Percentiles rank a stretch among this genome's conserved stretches.
These are phyloP conservation scores for Condylura cristata DNA, from an alignment of 2,113 vertebrate genomes.

Conservation along the genomic window DNA sequence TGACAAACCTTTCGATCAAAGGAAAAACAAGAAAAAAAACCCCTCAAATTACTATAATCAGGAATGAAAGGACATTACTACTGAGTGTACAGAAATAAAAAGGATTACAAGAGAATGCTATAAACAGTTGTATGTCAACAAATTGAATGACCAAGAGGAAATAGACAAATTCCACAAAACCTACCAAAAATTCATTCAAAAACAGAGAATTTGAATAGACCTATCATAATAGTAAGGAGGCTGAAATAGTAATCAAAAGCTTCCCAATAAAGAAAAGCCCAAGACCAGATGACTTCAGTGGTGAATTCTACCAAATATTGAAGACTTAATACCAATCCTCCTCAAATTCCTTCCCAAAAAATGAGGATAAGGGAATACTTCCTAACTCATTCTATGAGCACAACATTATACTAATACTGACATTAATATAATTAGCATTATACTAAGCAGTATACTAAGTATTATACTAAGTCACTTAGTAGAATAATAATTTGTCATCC, in stretches of 20 bases:
- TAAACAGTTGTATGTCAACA: background rate
- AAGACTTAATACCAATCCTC: background rate
- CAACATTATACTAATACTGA: background rate
- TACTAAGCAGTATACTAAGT: no score
- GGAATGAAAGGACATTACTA: background rate
- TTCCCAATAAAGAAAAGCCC: background rate
- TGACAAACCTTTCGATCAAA: background rate
- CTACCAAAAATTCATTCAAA: background rate
- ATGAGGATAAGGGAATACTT: background rate
- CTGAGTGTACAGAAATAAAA: background rate
- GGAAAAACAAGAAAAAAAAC: background rate
- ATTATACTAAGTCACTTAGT: no score
- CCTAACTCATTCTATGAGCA: background rate
- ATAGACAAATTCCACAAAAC: background rate
- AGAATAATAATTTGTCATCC: no score
- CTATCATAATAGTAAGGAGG: background rate
- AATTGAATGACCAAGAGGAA: background rate
- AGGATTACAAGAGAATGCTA: background rate
- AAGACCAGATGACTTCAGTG: background rate
- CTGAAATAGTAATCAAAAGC: background rate
- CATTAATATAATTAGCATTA: no score
- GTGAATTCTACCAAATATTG: background rate
- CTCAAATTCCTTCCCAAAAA: background rate
- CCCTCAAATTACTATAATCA: background rate
- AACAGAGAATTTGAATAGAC: background rate